Base-by-base conservation (phyloP, 1,140 invertebrate genomes). In the Drosophila navojoa region DNA sequence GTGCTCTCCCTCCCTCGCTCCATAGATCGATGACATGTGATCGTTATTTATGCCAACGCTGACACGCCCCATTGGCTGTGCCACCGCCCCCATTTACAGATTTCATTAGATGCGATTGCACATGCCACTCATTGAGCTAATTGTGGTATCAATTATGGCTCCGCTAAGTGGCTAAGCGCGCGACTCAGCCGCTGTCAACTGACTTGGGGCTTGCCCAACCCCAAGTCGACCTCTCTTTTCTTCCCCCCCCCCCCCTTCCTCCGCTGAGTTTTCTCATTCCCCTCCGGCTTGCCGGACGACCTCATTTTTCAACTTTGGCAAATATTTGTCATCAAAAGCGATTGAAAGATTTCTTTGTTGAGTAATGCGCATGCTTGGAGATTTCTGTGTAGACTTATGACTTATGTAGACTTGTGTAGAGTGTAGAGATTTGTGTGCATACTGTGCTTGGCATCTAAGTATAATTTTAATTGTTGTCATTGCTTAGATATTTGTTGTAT, bases 131-230 rank as follows among this genome's bases (percentile, higher is more conserved):
- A 64, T 76, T 85, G 74, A 22, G 67, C 78, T 81, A 85, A 85
- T 85, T 85, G 81, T 76, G 81, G 81, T 77, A 66, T 77, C 73
- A 84, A 86, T 84, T 85, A 84, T 84, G 66, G 69, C 81, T 45
- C 63, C 44, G 71, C 55, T 75, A 77, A 73, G 63, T 72, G 70
- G 47, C 70, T 53, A 60, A 47, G 42, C 16, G 42, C 16, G 42
- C 42, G 42, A 45, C 42, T 15, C 40, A 27, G 22, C 40, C 5
- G 44, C 42, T 57, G 60, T 70, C 79, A 82, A 75, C 66, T 50
- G 35, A 59, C 42, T 55, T 47, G 27, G 15, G 44, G 35, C 11
- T 38, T 53, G 50, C 58, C 42, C 40, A 42, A 55, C 32, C 27
- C 32, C 32, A 7, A 29, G 27, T 4, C 3, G 27, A 29, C 52